Evolutionary conservation across 2,888 invertebrate genomes (phyloP), one percentile per base, ranked within the genome.

Genomic region (Serrognathus titanus): DNA sequence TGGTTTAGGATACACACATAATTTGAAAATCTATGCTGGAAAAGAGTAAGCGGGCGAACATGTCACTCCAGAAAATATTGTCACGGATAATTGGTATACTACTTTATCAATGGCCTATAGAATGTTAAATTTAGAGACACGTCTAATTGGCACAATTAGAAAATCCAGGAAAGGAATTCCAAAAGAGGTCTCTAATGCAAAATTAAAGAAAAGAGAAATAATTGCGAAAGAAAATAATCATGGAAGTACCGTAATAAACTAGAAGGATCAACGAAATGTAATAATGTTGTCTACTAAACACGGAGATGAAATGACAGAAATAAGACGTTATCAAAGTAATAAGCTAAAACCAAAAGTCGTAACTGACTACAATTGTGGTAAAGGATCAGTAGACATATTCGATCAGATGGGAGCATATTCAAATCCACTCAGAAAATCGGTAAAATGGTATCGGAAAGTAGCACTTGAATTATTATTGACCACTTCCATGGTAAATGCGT

Each of bases 61-160:
- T n/a, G n/a, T n/a, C n/a, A n/a, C n/a, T n/a, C n/a, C n/a, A n/a
- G n/a, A n/a, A n/a, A n/a, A n/a, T n/a, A n/a, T n/a, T n/a, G n/a
- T n/a, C n/a, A n/a, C n/a, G n/a, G n/a, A 63, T 43, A 62, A 62
- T 51, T 59, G 59, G 57, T 63, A 63, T 52, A 54, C 63, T 47
- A 60, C 60, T 57, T 2, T 10, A 12, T 16, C 10, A 11, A 1
- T 16, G 2, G 16, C 16, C 16, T 16, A 16, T 11, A 39, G 11
- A 11, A 39, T 39, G 39, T n/a, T 39, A n/a, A 11, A n/a, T 2
- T n/a, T 11, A n/a, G 39, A 39, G n/a, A 39, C 39, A n/a, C 39
- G 2, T 39, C 11, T 39, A 11, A 39, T 39, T n/a, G 39, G 39
- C 11, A 39, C 39, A 11, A 39, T 39, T 2, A 1, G 2, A 39